These are phyloP conservation scores for Euzophera pinguis DNA, from an alignment of 2,888 invertebrate species.

Conservation along the genomic window DNA sequence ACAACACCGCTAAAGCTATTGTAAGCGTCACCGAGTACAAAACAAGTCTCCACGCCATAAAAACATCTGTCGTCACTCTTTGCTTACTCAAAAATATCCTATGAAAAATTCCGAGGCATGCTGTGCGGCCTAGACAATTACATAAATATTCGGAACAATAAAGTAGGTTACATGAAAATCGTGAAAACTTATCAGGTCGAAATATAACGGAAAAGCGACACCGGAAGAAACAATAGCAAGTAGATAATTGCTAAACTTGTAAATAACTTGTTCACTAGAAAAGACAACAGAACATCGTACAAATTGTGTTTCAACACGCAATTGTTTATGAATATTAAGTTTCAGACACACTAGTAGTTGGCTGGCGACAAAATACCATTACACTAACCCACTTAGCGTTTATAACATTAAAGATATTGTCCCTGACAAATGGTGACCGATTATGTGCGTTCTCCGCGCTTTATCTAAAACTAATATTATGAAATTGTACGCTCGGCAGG, in stretches of 20 bases:
- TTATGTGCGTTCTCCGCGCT: conserved; percentile 1
- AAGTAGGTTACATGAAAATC: conserved; percentile 25
- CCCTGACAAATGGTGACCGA: conserved; percentile 11
- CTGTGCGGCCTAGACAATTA: conserved; percentile 31
- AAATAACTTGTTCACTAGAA: background rate
- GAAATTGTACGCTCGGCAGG: conserved; percentile 15
- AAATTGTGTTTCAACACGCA: conserved; percentile 2
- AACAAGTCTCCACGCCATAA: conserved; percentile 29
- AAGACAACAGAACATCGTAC: background rate
- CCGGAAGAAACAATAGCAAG: conserved; percentile 2
- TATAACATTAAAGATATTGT: conserved; percentile 13
- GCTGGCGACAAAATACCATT: conserved; percentile 3
- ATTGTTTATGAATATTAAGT: conserved; percentile 1
- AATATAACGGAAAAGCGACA: conserved; percentile 1
- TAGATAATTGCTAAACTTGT: background rate
- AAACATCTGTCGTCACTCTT: conserved; percentile 28
- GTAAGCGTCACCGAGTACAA: conserved; percentile 33
- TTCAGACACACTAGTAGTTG: background rate
- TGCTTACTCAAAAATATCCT: conserved; percentile 11
- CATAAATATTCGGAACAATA: conserved; percentile 37
- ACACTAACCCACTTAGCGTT: conserved; percentile 12
- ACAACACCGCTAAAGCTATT: conserved; percentile 32
- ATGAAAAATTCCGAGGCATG: conserved; percentile 48
- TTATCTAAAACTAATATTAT: conserved; percentile 20
- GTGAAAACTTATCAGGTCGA: background rate